Percentiles rank a stretch among this genome's conserved stretches.
phyloP scores from a whole-genome alignment of 1,140 invertebrate genomes.

The Achroia grisella region DNA sequence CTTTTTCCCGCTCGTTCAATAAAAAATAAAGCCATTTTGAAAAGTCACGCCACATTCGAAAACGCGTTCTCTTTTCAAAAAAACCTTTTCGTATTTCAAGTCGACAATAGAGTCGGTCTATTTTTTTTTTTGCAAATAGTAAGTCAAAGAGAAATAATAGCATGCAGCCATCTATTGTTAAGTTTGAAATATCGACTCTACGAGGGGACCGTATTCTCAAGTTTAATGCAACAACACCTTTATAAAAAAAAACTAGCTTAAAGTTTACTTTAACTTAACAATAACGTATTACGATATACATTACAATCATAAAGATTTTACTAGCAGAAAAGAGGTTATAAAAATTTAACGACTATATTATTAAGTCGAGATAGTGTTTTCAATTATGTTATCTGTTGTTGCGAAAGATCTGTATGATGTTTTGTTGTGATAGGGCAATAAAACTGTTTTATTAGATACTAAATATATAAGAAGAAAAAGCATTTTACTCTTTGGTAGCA shows the following conservation, averaged over 20 bases:
- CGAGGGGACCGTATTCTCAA: constrained; percentile 18
- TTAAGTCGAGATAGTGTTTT: constrained; percentile 21
- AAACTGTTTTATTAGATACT: constrained; percentile 4
- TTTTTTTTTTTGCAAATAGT: constrained; percentile 40
- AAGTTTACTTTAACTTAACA: constrained; percentile 6
- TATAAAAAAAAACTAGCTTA: constrained; percentile 16
- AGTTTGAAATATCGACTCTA: constrained; percentile 37
- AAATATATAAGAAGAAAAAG: no score
- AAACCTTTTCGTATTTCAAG: constrained; percentile 8
- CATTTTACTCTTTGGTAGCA: no score
- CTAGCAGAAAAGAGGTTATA: constrained; percentile 24
- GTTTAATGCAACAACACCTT: constrained; percentile 1
- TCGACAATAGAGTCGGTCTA: constrained; percentile 27
- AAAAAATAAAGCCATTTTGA: constrained; percentile 21
- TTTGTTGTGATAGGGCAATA: background rate
- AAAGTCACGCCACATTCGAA: constrained; percentile 14
- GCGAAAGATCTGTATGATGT: no score
- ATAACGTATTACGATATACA: constrained; percentile 8
- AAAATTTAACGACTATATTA: constrained; percentile 47
- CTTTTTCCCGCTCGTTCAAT: no score
- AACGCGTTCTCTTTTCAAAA: constrained; percentile 21
- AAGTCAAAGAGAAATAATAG: constrained; percentile 32
- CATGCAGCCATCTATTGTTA: constrained; percentile 26
- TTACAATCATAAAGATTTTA: constrained; percentile 22
- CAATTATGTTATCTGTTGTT: background rate